Evolutionary conservation across 2,113 vertebrate genomes (phyloP).

Genomic region (Ammodytes marinus): DNA sequence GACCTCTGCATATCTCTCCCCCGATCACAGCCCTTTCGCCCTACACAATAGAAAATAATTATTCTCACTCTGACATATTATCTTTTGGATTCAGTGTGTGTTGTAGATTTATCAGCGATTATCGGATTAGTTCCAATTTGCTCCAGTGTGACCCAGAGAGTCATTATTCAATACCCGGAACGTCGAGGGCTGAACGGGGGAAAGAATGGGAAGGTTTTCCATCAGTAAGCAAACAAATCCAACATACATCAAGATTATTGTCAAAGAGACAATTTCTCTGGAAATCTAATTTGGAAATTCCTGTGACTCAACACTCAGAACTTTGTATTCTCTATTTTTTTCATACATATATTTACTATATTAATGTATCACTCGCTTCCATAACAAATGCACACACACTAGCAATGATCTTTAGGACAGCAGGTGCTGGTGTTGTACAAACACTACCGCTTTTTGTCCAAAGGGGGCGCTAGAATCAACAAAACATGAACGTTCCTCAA

Average conservation of each 20-base stretch:
- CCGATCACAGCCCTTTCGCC: neutral
- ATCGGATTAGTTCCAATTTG: constrained; percentile 5
- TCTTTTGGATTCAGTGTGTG: neutral
- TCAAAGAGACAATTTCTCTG: neutral
- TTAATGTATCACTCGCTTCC: too few relatives aligned
- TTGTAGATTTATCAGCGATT: neutral
- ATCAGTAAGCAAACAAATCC: neutral
- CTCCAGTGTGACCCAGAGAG: neutral
- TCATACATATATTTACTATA: neutral
- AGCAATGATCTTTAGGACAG: too few relatives aligned
- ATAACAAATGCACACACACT: too few relatives aligned
- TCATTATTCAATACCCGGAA: neutral
- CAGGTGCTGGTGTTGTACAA: too few relatives aligned
- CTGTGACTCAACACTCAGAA: too few relatives aligned
- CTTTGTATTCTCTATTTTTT: too few relatives aligned
- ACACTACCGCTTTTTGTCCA: too few relatives aligned
- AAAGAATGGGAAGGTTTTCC: too few relatives aligned
- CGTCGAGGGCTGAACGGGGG: neutral
- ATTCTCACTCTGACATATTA: neutral
- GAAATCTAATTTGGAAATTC: neutral
- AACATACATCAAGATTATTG: neutral
- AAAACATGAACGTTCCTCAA: neutral
- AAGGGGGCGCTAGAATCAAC: too few relatives aligned
- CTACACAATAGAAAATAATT: neutral
- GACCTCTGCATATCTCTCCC: neutral